Conservation (phyloP, 1,140 invertebrate genomes). For the Drosophila micromelanica region DNA sequence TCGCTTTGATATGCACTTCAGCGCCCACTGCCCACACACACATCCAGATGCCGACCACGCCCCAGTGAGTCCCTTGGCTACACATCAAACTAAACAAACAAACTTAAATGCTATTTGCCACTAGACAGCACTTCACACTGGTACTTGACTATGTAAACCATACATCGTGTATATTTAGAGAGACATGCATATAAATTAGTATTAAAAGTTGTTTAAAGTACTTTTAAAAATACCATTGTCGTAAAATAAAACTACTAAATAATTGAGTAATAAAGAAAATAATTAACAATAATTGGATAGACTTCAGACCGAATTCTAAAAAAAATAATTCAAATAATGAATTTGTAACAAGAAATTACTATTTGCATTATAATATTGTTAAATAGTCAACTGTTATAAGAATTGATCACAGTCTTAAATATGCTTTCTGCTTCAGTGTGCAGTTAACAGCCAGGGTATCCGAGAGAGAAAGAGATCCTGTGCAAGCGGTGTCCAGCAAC, state of each 20-base stretch:
- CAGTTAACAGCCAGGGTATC: neutral
- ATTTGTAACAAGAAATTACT: too few relatives aligned
- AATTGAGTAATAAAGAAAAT: too few relatives aligned
- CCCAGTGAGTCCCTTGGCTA: slow-evolving; percentile 15
- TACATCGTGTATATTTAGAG: neutral
- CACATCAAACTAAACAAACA: slow-evolving; percentile 62
- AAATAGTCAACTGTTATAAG: too few relatives aligned
- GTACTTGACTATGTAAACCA: neutral
- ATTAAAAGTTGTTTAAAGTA: too few relatives aligned
- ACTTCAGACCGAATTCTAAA: too few relatives aligned
- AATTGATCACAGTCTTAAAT: too few relatives aligned
- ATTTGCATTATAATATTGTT: too few relatives aligned
- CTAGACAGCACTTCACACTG: slow-evolving; percentile 31
- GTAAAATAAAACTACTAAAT: too few relatives aligned
- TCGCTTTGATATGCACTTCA: slow-evolving; percentile 78
- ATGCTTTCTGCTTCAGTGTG: neutral
- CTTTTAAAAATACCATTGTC: too few relatives aligned
- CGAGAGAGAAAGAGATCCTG: neutral
- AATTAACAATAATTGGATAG: too few relatives aligned
- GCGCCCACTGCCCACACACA: slow-evolving; percentile 27
- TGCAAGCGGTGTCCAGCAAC: slow-evolving; percentile 22
- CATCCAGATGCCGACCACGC: neutral
- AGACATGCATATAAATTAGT: too few relatives aligned
- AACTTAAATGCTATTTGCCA: slow-evolving; percentile 68
- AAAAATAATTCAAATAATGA: too few relatives aligned